Evolutionary conservation across 2,113 vertebrate species (phyloP).

Genomic region (Pagrus major): DNA sequence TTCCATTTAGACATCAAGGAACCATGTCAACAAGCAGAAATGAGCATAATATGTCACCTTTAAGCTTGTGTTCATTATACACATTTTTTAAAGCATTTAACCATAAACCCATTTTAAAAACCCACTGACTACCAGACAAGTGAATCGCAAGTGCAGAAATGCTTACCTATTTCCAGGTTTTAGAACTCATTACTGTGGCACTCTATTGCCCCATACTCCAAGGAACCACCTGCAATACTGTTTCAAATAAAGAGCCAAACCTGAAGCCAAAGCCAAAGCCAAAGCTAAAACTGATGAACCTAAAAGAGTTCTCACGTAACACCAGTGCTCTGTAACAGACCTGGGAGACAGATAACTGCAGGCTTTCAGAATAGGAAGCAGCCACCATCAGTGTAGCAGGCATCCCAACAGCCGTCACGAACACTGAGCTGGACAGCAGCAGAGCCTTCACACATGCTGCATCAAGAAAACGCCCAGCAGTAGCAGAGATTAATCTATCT

Average conservation of each 20-base stretch:
- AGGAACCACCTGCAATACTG: neutral
- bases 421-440: neutral
- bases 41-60: too few species aligned
- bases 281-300: neutral
- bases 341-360: slow-evolving; percentile 5
- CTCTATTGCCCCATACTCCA: neutral
- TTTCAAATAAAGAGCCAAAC: neutral
- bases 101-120: too few species aligned
- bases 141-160: too few species aligned
- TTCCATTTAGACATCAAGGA: too few species aligned
- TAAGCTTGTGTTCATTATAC: too few species aligned
- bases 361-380: neutral
- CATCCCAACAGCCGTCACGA: neutral
- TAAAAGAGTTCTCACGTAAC: slow-evolving; percentile 3
- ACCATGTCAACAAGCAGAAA: too few species aligned
- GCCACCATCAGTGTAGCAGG: neutral
- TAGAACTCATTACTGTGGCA: too few species aligned
- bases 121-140: too few species aligned
- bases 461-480: neutral
- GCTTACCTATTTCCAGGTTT: too few species aligned
- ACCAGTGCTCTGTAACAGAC: slow-evolving; percentile 3
- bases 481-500: neutral
- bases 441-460: slow-evolving; percentile 15
- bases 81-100: too few species aligned
- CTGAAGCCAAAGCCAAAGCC: neutral